A percentile compares a stretch with the other conserved stretches of the same genome.
phyloP scores from a whole-genome alignment of 2,113 vertebrate genomes.

The Sus scrofa region T2T-Sscrofa CM000823.6:28829001-28829500 shows the following conservation, averaged over 20 bases:
- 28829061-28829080: neutral
- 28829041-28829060: neutral
- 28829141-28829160: constrained; percentile 11
- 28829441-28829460: neutral
- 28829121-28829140: constrained; percentile 15
- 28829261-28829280: neutral
- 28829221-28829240: neutral
- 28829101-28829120: neutral
- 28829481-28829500: neutral
- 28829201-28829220: neutral
- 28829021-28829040: neutral
- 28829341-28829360: constrained; percentile 13
- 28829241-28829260: neutral
- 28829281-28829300: neutral
- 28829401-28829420: neutral
- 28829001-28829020: neutral
- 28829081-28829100: neutral
- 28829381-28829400: neutral
- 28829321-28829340: neutral
- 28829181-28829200: neutral
- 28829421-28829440: neutral
- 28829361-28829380: constrained; percentile 12
- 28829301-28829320: neutral
- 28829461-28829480: neutral
- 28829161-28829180: neutral